Base-by-base conservation (phyloP, 2,888 invertebrate genomes). In the Bruchidius siliquastri region DNA sequence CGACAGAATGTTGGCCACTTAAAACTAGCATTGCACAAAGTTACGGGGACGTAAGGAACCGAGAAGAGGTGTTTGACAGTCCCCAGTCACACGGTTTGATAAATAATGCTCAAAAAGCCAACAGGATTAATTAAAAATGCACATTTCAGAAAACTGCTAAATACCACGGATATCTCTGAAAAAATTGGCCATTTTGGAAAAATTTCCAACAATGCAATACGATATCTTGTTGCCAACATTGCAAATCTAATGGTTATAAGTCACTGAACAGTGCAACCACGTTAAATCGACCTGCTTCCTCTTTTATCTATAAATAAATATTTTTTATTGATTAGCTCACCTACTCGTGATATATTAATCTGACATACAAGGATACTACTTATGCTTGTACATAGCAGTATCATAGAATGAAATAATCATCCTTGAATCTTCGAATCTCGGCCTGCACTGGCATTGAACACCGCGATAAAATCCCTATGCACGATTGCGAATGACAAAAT, bases 171-270 rank as follows among this genome's bases (percentile, higher is more conserved):
- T 83, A 83, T 81, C 79, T 81, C 79, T 79, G 81, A 80, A 78
- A 81, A 76, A 78, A 80, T 81, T 84, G 81, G 85, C 85, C 86
- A 86, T 86, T 82, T 86, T 86, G 83, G 79, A 82, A 81, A 80
- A 79, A 79, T 84, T 83, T 85, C 85, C 85, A 85, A 85, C 84
- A 85, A 84, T 85, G 84, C 82, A 81, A 82, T 79, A 77, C 78
- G 71, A 70, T 77, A 76, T 80, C 82, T 68, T 21, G 22, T 22
- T 70, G 30, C 26, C 30, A 68, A 68, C 22, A 22, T 68, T 22
- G 22, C 68, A 68, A 10, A 20, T 22, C n/a, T 13, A 68, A 68
- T 1, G 8, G 21, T 68, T 68, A 22, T 13, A 68, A 68, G 20
- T 68, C 20, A 6, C 68, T 22, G 1, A n/a, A n/a, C 68, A 22